These are phyloP conservation scores for Pecten maximus DNA, from an alignment of 2,888 invertebrate genomes.

Conservation along the genomic window DNA sequence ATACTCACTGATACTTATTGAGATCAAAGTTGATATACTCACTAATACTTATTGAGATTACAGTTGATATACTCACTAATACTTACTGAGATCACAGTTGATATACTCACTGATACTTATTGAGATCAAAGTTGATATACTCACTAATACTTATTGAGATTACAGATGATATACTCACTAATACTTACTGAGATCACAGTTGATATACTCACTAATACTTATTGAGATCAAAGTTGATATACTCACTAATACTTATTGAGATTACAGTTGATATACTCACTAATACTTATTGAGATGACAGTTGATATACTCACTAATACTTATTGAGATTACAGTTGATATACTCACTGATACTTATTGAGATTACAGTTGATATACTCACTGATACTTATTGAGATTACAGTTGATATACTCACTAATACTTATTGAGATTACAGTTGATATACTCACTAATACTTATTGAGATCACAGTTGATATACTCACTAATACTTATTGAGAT, in stretches of 20 bases:
- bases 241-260: neutral
- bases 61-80: neutral
- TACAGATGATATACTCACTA: neutral
- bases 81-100: neutral
- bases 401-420: neutral
- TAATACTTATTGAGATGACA: neutral
- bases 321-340: neutral
- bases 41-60: neutral
- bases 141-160: neutral
- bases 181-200: neutral
- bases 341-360: neutral
- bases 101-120: neutral
- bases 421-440: neutral
- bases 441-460: neutral
- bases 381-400: neutral
- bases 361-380: neutral
- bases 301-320: neutral
- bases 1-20: neutral
- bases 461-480: neutral
- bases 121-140: neutral
- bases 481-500: neutral
- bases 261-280: neutral
- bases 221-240: neutral
- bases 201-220: neutral
- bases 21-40: neutral